Base-by-base conservation (phyloP, 2,113 vertebrate genomes). In the Hemibagrus wyckioides region DNA sequence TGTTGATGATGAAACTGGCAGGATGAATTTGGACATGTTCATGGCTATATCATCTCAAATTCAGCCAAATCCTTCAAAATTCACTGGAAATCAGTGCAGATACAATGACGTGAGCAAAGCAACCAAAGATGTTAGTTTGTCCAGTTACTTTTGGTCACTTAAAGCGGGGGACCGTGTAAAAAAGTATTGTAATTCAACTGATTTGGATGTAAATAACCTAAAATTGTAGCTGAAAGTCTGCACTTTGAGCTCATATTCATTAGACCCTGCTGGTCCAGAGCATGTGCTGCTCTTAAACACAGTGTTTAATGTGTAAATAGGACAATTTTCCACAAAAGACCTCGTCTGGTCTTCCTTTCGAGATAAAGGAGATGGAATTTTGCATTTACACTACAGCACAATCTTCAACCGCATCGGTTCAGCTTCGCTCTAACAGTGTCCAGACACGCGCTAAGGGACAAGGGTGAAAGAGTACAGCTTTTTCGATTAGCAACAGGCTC, bases 401-500 rank as follows among this genome's bases (percentile, higher is more conserved):
- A 86, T 83, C 83, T 89, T 92, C 90, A 86, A 88, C 86, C 21
- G 54, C 86, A 88, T 91, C 86, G 87, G 90, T 92, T 91, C 86
- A 88, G 39, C 80, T 63, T 57, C 69, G 69, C 80, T 91, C 91
- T 76, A 85, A 94, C 86, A 90, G 86, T 89, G 77, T 93, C 94
- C 93, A 95, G 93, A 93, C 85, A 90, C 44, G 17, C 63, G 80
- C 83, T 83, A 87, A 90, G 90, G 85, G 84, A 90, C 88, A 41
- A 73, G 73, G 75, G 61, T 65, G 91, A 88, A 91, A 91, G 76
- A 91, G 77, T 87, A 71, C 75, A 81, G 87, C 63, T 90, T 87
- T n/a, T 92, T 94, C 92, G 94, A 92, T 94, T 93, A 94, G 90
- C 92, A 91, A 92, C 87, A 89, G 88, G 33, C 59, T 71, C 91